Conservation (phyloP, 2,888 invertebrate genomes). For the Synanthedon andrenaeformis region DNA sequence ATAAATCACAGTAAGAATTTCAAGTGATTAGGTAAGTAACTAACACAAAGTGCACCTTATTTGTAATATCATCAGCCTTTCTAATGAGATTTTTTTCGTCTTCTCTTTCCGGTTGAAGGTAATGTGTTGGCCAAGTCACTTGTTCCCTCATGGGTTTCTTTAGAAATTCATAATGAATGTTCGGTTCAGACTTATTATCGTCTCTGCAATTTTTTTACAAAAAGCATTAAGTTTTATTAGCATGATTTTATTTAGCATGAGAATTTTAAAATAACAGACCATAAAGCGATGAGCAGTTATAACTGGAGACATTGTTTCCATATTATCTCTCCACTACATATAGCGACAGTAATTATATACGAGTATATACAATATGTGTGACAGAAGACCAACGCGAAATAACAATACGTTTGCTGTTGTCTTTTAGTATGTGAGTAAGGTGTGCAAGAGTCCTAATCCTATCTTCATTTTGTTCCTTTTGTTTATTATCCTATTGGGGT, state of each 20-base stretch:
- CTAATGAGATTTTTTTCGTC: slow-evolving; percentile 58
- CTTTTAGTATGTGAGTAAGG: too few relatives aligned
- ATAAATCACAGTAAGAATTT: too few relatives aligned
- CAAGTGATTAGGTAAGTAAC: too few relatives aligned
- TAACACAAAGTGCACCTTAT: slow-evolving; percentile 28
- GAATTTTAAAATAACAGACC: not conserved
- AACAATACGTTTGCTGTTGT: too few relatives aligned
- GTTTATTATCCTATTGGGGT: too few relatives aligned
- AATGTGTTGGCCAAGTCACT: slow-evolving; percentile 55
- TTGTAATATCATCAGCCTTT: slow-evolving; percentile 59
- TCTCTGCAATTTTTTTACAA: slow-evolving; percentile 15
- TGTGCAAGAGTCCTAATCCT: too few relatives aligned
- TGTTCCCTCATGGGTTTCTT: slow-evolving; percentile 53
- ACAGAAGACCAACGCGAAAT: too few relatives aligned
- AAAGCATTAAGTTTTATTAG: not conserved
- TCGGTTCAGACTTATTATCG: slow-evolving; percentile 22
- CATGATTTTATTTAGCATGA: not conserved
- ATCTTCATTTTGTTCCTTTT: too few relatives aligned
- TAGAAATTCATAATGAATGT: slow-evolving; percentile 43
- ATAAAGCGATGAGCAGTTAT: not conserved
- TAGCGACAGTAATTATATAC: not conserved
- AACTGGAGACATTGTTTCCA: too few relatives aligned
- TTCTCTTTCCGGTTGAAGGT: slow-evolving; percentile 55
- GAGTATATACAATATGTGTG: too few relatives aligned
- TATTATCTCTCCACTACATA: not conserved